Percentiles rank a stretch among this genome's conserved stretches.
These are phyloP conservation scores for Epirrhoe tristata DNA, from an alignment of 2,888 invertebrate species.

Conservation along the genomic window DNA sequence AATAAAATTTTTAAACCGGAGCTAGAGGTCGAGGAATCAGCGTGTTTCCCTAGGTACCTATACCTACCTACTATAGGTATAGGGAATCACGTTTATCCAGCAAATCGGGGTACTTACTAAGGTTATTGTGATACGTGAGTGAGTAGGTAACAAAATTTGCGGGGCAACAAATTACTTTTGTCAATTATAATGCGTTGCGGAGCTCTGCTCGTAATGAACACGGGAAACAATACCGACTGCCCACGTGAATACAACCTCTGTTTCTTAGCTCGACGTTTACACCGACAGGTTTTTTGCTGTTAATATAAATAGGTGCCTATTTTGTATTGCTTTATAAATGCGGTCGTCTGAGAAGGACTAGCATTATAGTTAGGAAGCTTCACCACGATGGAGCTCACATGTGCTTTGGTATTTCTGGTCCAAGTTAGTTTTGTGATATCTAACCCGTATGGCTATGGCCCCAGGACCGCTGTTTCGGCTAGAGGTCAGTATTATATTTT, in stretches of 20 bases:
- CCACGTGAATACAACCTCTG: conserved; percentile 69
- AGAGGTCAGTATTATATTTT: conserved; percentile 62
- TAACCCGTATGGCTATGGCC: conserved; percentile 74
- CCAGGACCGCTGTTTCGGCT: conserved; percentile 69
- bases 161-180: conserved; percentile 41
- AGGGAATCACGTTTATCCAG: neutral
- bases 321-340: conserved; percentile 83
- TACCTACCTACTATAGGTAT: neutral
- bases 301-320: conserved; percentile 70
- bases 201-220: conserved; percentile 55
- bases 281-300: conserved; percentile 78
- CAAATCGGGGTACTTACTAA: conserved; percentile 45
- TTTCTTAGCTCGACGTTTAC: conserved; percentile 74
- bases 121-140: conserved; percentile 43
- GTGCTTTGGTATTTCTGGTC: conserved; percentile 63
- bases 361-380: conserved; percentile 76
- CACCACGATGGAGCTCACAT: conserved; percentile 75
- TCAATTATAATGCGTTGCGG: conserved; percentile 55
- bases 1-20: conserved; percentile 49
- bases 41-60: conserved; percentile 53
- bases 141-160: conserved; percentile 58
- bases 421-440: conserved; percentile 61
- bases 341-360: conserved; percentile 63
- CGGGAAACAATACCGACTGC: conserved; percentile 66
- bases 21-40: conserved; percentile 46